A percentile compares a stretch with the other conserved stretches of the same genome.
phyloP scores from a whole-genome alignment of 1,140 invertebrate species.

The Pseudomyrmex concolor region DNA sequence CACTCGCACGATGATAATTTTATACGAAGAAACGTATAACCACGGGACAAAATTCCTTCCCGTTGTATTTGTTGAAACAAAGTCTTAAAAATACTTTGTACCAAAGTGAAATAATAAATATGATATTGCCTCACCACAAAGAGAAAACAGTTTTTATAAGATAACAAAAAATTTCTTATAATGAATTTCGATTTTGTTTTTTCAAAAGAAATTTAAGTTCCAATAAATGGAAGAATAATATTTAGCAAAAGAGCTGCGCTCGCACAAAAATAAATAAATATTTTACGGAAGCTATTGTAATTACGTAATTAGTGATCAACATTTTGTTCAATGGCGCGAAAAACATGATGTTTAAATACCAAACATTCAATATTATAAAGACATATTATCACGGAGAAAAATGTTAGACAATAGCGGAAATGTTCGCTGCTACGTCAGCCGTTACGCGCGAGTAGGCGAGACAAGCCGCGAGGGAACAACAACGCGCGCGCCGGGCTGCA shows the following conservation, averaged over 20 bases:
- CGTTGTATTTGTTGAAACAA: not conserved
- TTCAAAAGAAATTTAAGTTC: too few relatives aligned
- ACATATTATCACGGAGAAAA: slow-evolving; percentile 28
- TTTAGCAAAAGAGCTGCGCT: not conserved
- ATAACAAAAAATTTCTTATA: not conserved
- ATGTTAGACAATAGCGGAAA: slow-evolving; percentile 13
- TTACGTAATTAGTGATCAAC: not conserved
- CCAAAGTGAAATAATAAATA: slow-evolving; percentile 3
- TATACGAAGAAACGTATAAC: not conserved
- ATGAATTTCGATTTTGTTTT: not conserved
- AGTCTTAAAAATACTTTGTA: slow-evolving; percentile 11
- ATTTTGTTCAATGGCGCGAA: slow-evolving; percentile 7
- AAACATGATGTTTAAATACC: not conserved
- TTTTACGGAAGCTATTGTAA: not conserved
- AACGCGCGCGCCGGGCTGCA: not conserved
- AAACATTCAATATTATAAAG: slow-evolving; percentile 11
- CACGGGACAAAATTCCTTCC: slow-evolving; percentile 30
- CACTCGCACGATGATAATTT: slow-evolving; percentile 42
- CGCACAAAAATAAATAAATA: too few relatives aligned
- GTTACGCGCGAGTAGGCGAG: slow-evolving; percentile 5
- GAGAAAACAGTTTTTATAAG: not conserved
- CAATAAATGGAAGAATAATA: not conserved
- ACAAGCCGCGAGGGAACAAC: slow-evolving; percentile 2
- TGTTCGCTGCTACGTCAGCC: slow-evolving; percentile 36
- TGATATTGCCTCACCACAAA: not conserved